phyloP scores from a whole-genome alignment of 2,888 invertebrate genomes.

The Sthenelais limicola region DNA sequence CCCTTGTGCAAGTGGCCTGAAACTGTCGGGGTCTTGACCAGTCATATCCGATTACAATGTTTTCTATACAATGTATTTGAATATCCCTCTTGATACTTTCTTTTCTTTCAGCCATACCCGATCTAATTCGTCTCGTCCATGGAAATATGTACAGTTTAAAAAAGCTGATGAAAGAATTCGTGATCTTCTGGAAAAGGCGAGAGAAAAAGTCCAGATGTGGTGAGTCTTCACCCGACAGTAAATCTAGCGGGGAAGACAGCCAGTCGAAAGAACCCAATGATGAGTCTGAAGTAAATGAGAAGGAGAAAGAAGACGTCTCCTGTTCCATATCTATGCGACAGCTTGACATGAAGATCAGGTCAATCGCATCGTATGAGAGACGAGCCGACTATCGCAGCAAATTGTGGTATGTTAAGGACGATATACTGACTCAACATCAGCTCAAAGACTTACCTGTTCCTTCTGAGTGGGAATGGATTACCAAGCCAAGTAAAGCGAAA shows the following conservation, averaged over 20 bases:
- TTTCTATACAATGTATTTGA: not conserved
- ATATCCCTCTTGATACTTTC: not conserved
- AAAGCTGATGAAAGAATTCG: slow-evolving; percentile 79
- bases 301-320: not conserved
- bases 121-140: slow-evolving; percentile 79
- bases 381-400: slow-evolving; percentile 76
- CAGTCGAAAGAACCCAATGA: slow-evolving; percentile 37
- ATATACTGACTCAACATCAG: slow-evolving; percentile 76
- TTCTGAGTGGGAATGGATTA: slow-evolving; percentile 77
- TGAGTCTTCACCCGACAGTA: not conserved
- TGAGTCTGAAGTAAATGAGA: not conserved
- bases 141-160: slow-evolving; percentile 78
- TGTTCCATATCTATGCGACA: slow-evolving; percentile 66
- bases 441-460: slow-evolving; percentile 74
- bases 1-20: no score
- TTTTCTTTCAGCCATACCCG: slow-evolving; percentile 75
- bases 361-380: slow-evolving; percentile 78
- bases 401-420: slow-evolving; percentile 80
- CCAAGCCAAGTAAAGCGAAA: not conserved
- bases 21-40: no score
- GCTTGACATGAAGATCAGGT: slow-evolving; percentile 74
- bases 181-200: slow-evolving; percentile 76
- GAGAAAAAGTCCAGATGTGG: slow-evolving; percentile 37
- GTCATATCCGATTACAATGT: no score
- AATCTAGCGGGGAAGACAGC: not conserved